Conservation (phyloP, 2,888 invertebrate genomes). For the Sminthurinus aureus region DNA sequence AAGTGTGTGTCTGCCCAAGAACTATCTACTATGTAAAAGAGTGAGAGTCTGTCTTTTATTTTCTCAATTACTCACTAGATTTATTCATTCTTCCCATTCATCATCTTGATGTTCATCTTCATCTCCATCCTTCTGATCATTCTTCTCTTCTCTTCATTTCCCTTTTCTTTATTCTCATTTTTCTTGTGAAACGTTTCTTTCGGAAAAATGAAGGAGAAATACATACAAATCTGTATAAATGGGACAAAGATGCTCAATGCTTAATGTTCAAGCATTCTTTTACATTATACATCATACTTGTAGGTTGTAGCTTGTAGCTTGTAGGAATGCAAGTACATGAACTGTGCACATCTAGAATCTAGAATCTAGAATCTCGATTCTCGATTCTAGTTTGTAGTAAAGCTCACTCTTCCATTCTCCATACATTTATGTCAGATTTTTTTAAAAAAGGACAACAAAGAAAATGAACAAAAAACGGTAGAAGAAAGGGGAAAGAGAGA, state of each 20-base stretch:
- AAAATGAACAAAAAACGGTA: constrained; percentile 39
- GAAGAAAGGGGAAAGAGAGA: constrained; percentile 37
- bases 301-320: too few relatives aligned
- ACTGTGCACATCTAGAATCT: too few relatives aligned
- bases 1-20: not conserved
- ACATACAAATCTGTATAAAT: constrained; percentile 1
- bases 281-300: too few relatives aligned
- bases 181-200: too few relatives aligned
- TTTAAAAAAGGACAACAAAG: not conserved
- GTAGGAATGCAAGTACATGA: too few relatives aligned
- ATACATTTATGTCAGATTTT: too few relatives aligned
- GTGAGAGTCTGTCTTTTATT: constrained; percentile 29
- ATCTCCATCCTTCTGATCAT: too few relatives aligned
- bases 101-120: not conserved
- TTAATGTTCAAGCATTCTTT: too few relatives aligned
- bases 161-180: constrained; percentile 25
- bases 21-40: not conserved
- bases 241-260: too few relatives aligned
- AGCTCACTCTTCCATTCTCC: too few relatives aligned
- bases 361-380: too few relatives aligned
- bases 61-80: constrained; percentile 51
- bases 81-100: constrained; percentile 52
- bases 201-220: constrained; percentile 31
- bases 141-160: constrained; percentile 20
- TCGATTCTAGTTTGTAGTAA: too few relatives aligned